Percentiles rank a stretch among this genome's conserved stretches.
These are phyloP conservation scores for Lepus americanus DNA, from an alignment of 2,113 vertebrate genomes.

Conservation along the genomic window DNA sequence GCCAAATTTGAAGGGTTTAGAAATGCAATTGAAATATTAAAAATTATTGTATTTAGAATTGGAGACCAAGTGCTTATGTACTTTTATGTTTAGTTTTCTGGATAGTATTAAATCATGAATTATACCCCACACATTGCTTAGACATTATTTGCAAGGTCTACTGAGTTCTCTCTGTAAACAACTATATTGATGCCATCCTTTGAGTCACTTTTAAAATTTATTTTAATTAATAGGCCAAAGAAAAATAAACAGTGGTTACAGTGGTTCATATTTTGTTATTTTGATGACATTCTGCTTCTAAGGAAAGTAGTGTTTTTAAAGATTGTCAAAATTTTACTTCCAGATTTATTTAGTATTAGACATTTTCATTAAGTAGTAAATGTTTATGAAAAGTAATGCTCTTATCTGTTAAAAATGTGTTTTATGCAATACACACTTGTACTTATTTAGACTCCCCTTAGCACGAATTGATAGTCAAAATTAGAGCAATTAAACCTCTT, in stretches of 20 bases:
- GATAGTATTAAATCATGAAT: not conserved
- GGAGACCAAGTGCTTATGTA: not conserved
- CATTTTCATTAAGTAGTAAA: not conserved
- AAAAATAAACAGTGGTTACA: constrained; percentile 45
- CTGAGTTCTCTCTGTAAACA: constrained; percentile 35
- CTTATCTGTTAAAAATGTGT: constrained; percentile 10
- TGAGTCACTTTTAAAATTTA: constrained; percentile 50
- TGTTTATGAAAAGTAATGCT: not conserved
- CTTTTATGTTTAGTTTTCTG: constrained; percentile 11
- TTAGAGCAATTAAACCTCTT: not conserved
- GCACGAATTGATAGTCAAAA: constrained; percentile 29
- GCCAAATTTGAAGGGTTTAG: not conserved
- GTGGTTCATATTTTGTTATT: not conserved
- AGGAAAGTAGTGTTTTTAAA: constrained; percentile 9
- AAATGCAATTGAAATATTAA: constrained; percentile 10
- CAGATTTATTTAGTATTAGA: constrained; percentile 3
- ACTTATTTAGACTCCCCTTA: not conserved
- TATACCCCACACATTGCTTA: not conserved
- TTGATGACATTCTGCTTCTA: not conserved
- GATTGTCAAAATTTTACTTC: constrained; percentile 54
- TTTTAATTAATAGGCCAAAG: not conserved
- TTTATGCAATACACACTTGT: not conserved
- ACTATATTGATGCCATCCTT: not conserved
- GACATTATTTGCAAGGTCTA: not conserved
- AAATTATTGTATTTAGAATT: constrained; percentile 14